These are phyloP conservation scores for Triops longicaudatus DNA, from an alignment of 1,140 invertebrate species.

Conservation along the genomic window DNA sequence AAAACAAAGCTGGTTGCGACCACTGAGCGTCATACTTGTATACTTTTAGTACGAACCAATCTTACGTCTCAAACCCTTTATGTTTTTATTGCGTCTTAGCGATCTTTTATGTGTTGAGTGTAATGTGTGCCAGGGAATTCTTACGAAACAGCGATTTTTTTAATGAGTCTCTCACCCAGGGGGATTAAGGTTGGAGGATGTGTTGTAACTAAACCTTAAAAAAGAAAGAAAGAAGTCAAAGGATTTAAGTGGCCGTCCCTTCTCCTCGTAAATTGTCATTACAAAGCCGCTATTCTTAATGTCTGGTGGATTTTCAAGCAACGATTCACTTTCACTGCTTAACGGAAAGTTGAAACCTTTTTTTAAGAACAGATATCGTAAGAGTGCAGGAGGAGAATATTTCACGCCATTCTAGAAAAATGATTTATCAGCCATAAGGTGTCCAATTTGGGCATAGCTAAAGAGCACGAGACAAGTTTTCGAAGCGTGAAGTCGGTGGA, in stretches of 20 bases:
- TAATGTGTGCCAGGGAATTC: too few species aligned
- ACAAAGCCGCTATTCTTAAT: neutral
- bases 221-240: neutral
- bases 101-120: too few species aligned
- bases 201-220: neutral
- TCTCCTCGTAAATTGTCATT: conserved; percentile 12
- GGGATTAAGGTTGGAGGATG: neutral
- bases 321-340: neutral
- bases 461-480: neutral
- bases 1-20: too few species aligned
- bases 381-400: neutral
- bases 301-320: neutral
- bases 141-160: too few species aligned
- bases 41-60: too few species aligned
- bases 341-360: neutral
- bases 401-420: neutral
- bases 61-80: too few species aligned
- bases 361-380: neutral
- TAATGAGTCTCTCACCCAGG: too few species aligned
- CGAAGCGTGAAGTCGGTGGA: neutral
- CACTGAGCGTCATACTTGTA: too few species aligned
- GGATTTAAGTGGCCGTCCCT: neutral
- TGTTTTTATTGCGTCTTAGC: too few species aligned
- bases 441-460: too few species aligned
- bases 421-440: neutral